These are phyloP conservation scores for Scopus umbretta DNA, from an alignment of 2,113 vertebrate genomes.

Conservation along the genomic window DNA sequence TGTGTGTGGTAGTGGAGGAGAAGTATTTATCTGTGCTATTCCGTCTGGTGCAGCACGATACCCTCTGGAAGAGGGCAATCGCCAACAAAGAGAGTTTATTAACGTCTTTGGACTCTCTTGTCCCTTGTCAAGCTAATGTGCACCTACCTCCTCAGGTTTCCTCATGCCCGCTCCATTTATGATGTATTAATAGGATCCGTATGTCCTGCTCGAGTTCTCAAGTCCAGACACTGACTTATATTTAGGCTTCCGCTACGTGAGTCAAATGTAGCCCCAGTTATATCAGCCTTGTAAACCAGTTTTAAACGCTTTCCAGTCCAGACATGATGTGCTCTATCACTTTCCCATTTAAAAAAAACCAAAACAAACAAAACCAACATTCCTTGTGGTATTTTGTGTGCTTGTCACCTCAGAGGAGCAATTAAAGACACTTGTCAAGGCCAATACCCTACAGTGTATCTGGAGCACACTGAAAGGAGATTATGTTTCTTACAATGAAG, in stretches of 20 bases:
- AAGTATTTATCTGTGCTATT: not conserved
- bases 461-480: not conserved
- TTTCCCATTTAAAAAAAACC: not conserved
- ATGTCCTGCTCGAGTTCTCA: not conserved
- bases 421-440: not conserved
- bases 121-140: not conserved
- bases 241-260: not conserved
- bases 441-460: not conserved
- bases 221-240: not conserved
- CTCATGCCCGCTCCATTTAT: not conserved
- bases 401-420: not conserved
- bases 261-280: not conserved
- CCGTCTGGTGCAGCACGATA: not conserved
- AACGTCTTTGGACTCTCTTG: not conserved
- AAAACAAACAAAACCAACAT: not conserved
- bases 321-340: not conserved
- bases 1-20: accelerated
- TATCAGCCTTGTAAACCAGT: not conserved
- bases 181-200: not conserved
- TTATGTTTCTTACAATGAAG: not conserved
- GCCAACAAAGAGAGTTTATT: not conserved
- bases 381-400: not conserved
- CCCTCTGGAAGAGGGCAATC: not conserved
- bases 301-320: not conserved
- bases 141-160: not conserved